Conservation (phyloP, 2,888 invertebrate species). For the Metopia argyrocephala region DNA sequence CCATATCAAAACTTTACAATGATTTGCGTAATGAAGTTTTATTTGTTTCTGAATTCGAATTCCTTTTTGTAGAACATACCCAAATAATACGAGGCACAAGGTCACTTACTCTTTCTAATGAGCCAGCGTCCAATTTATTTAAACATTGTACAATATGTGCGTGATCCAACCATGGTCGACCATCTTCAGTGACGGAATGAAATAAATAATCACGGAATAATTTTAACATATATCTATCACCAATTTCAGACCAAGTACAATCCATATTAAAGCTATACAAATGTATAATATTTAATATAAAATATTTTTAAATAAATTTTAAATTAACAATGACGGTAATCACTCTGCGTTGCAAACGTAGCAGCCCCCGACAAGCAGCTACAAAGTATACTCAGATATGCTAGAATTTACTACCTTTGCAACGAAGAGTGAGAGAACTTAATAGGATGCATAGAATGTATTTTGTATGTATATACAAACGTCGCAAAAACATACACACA, state of each 20-base stretch:
- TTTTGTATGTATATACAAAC: no score
- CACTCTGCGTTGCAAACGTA: no score
- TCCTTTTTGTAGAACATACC: neutral
- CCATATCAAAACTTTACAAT: no score
- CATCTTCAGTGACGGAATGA: conserved; percentile 95
- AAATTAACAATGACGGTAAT: neutral
- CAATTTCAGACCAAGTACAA: conserved; percentile 97
- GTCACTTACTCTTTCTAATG: conserved; percentile 85
- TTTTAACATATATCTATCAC: conserved; percentile 98
- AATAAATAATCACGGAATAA: conserved; percentile 98
- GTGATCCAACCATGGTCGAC: conserved; percentile 97
- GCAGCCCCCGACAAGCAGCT: no score
- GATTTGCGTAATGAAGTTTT: neutral
- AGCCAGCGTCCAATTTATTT: conserved; percentile 93
- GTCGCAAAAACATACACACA: no score
- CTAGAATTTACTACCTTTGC: no score
- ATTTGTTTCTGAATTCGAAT: no score
- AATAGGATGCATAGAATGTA: no score
- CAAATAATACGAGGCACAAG: no score
- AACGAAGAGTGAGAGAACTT: no score
- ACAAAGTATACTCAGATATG: no score
- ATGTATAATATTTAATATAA: neutral
- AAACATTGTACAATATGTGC: conserved; percentile 95
- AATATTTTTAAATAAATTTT: neutral
- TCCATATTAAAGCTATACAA: conserved; percentile 89